These are phyloP conservation scores for Acrocephalus scirpaceus DNA, from an alignment of 2,797 vertebrate species.

Conservation along the genomic window DNA sequence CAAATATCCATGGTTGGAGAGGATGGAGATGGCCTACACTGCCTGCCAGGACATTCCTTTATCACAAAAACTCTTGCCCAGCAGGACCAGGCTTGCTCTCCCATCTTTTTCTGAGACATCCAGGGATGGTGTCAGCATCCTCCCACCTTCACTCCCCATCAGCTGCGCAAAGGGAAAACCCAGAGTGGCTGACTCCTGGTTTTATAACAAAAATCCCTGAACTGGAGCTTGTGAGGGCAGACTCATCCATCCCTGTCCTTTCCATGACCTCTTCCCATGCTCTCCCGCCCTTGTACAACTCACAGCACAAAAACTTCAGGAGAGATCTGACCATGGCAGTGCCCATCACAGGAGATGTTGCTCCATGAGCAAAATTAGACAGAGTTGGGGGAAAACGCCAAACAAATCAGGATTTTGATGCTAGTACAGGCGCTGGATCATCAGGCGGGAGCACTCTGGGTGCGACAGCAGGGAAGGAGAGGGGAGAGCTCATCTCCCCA, in stretches of 20 bases:
- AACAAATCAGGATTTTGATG: not conserved
- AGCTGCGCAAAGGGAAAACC: not conserved
- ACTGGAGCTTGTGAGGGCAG: not conserved
- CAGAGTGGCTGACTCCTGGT: not conserved
- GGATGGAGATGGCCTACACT: not conserved
- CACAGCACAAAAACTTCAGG: not conserved
- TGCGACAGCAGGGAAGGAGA: not conserved
- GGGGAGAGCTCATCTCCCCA: not conserved
- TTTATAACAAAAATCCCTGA: not conserved
- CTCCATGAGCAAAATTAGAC: not conserved
- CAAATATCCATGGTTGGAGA: not conserved
- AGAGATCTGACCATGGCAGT: fast-evolving
- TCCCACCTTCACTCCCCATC: not conserved
- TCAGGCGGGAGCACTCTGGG: not conserved
- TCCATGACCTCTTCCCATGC: fast-evolving
- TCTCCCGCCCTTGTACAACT: fast-evolving
- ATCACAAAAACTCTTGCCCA: fast-evolving
- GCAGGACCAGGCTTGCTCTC: fast-evolving
- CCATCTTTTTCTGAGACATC: not conserved
- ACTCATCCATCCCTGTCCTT: not conserved
- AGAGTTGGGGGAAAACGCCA: fast-evolving
- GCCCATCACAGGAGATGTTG: not conserved
- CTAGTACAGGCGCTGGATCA: not conserved
- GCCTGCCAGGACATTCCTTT: not conserved
- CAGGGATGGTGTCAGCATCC: not conserved